These are phyloP conservation scores for Oreochromis niloticus DNA, from an alignment of 2,113 vertebrate genomes.

Conservation along the genomic window DNA sequence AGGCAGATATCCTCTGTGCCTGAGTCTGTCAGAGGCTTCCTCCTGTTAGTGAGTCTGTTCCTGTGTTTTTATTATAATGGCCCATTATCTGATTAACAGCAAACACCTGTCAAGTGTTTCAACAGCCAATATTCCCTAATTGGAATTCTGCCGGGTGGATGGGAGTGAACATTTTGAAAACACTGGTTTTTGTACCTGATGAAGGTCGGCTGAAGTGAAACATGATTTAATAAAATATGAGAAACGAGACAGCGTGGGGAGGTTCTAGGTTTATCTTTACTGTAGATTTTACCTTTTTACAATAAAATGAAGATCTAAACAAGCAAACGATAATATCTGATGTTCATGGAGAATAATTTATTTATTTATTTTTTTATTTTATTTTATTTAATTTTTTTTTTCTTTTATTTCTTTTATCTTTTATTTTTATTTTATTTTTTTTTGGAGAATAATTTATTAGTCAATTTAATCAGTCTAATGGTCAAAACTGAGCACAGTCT, in stretches of 20 bases:
- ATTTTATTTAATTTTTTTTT: no score
- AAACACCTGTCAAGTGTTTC: background rate
- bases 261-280: background rate
- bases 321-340: background rate
- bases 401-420: no score
- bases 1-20: fast-evolving
- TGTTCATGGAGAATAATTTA: background rate
- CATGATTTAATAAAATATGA: background rate
- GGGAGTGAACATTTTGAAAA: fast-evolving
- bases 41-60: background rate
- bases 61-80: background rate
- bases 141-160: background rate
- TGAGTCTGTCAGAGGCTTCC: background rate
- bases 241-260: fast-evolving
- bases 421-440: no score
- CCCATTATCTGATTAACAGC: background rate
- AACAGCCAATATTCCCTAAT: background rate
- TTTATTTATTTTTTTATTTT: no score
- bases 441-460: background rate
- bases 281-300: background rate
- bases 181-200: background rate
- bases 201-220: background rate
- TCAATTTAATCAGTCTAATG: background rate
- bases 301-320: fast-evolving
- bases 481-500: fast-evolving